phyloP scores from a whole-genome alignment of 2,797 vertebrate species.

The Xyrichtys novacula region DNA sequence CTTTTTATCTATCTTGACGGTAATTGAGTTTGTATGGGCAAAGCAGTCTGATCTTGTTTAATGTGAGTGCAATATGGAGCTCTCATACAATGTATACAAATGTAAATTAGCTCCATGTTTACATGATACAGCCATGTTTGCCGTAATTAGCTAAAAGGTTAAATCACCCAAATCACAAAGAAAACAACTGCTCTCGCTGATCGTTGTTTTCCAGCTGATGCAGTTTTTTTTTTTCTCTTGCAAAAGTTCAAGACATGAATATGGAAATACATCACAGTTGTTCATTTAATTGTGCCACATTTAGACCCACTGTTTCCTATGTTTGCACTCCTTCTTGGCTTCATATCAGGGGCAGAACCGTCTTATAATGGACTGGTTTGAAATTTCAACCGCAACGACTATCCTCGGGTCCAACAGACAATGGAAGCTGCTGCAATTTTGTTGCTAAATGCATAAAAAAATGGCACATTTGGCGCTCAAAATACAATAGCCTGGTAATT shows the following conservation, averaged over 20 bases:
- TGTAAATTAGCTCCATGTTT: constrained; percentile 38
- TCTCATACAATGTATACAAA: constrained; percentile 18
- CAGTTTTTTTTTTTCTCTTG: background rate
- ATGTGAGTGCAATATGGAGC: constrained; percentile 42
- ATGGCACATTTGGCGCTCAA: background rate
- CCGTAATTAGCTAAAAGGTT: constrained; percentile 4
- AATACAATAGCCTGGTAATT: constrained; percentile 24
- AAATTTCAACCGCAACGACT: background rate
- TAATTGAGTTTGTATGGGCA: constrained; percentile 22
- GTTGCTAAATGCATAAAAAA: constrained; percentile 2
- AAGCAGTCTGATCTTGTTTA: constrained; percentile 33
- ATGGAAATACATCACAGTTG: background rate
- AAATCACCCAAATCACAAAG: background rate
- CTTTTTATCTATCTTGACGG: constrained; percentile 35
- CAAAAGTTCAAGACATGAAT: too few relatives aligned
- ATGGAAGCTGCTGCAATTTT: background rate
- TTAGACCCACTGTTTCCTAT: background rate
- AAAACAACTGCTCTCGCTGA: background rate
- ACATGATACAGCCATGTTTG: constrained; percentile 30
- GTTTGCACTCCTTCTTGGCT: background rate
- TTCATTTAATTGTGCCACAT: background rate
- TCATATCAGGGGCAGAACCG: background rate
- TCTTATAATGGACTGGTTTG: background rate
- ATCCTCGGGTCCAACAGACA: background rate
- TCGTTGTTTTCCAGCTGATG: background rate